Evolutionary conservation across 2,113 vertebrate species (phyloP), one percentile per base, ranked within the genome.

Genomic region (Coturnix japonica): DNA sequence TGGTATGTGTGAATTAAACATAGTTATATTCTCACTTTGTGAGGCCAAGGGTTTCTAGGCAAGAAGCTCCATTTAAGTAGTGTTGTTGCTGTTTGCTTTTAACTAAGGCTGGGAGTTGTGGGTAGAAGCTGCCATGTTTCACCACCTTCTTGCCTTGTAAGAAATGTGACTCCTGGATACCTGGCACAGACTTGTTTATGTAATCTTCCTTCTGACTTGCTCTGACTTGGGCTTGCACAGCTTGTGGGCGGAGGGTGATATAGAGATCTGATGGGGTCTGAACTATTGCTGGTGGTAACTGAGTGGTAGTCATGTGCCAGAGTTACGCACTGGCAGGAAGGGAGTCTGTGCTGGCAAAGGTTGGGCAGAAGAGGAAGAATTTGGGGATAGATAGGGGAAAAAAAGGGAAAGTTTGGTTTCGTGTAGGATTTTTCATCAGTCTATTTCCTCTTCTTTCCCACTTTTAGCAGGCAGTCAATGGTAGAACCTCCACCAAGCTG

Each of bases 141-240:
- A 25, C n/a, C 47, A n/a, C 21, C 2, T 2, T 46, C 70, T 30
- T 56, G 75, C 63, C 75, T 95, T 47, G 56, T 80, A 71, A 89
- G 92, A 56, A 89, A 28, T 63, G 63, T 53, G 44, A n/a, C 81
- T 95, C 77, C 25, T 63, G 85, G 79, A 73, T 92, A 67, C n/a
- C 75, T 95, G 93, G 64, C 69, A 35, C 51, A 8, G 54, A 0
- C 19, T 89, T 9, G 30, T 33, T 94, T 87, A 3, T 1, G 10
- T 43, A 95, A 92, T 35, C 81, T 80, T 49, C 19, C 75, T 69
- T 43, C 44, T 20, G 46, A 82, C 91, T 0, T 77, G 94, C 82
- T 85, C 72, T 56, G 85, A 83, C 91, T 83, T 95, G 94, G 67
- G 67, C 43, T 85, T 11, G 28, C 0, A 0, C 13, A 25, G 37